Evolutionary conservation across 2,113 vertebrate genomes (phyloP), one percentile per base, ranked within the genome.

Genomic region (Neotoma lepida): DNA sequence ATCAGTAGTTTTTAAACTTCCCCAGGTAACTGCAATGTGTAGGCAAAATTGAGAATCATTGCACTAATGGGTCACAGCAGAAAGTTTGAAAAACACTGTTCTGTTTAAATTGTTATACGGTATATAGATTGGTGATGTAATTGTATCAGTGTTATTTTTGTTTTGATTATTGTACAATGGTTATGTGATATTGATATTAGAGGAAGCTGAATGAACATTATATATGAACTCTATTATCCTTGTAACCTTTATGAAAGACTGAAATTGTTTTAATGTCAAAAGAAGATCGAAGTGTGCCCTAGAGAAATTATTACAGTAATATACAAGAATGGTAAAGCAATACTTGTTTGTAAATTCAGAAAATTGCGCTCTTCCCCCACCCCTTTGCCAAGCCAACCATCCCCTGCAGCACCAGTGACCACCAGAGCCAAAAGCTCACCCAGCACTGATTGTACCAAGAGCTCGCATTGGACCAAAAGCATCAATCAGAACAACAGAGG

Each of bases 261-360:
- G 9, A 84, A 91, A 88, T 66, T 51, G 81, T 81, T 89, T 94
- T 58, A 89, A 86, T 66, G 44, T 49, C 4, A 58, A 78, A 80
- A 93, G 86, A 90, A 74, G 4, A 58, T 39, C 56, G 28, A 87
- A 51, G 74, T 54, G 5, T 63, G 15, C 49, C 12, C 26, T 68
- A 74, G 80, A 94, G 33, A 93, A 87, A 93, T 49, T 78, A 71
- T 49, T 74, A 28, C 44, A 85, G 24, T 24, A 58, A 17, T n/a
- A 58, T 26, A 44, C 0, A 41, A 84, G 28, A 85, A 80, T 74
- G 26, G 71, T 88, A 41, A 56, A 77, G 24, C 14, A 76, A 74
- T 12, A 66, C 14, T 30, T 78, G 63, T 64, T 90, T 84, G n/a
- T 71, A 82, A 91, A 58, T n/a, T 71, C 54, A 93, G 78, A 93